phyloP scores from a whole-genome alignment of 2,888 invertebrate species.

The Chydorus sphaericus region DNA sequence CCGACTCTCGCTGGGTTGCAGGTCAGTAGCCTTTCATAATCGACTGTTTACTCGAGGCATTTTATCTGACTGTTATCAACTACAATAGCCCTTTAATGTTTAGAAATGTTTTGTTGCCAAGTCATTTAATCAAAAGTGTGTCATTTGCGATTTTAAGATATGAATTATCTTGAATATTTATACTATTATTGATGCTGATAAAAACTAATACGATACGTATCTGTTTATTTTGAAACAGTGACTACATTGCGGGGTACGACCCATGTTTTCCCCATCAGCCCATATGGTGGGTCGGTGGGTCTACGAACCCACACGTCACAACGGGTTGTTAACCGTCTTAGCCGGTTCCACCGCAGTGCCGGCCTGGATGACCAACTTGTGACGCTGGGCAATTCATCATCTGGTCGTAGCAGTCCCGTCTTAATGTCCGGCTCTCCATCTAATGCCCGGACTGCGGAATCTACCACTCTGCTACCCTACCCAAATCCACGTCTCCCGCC shows the following conservation, averaged over 20 bases:
- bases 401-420: conserved; percentile 52
- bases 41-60: too few relatives aligned
- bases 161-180: too few relatives aligned
- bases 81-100: too few relatives aligned
- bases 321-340: conserved; percentile 83
- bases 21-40: too few relatives aligned
- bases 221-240: too few relatives aligned
- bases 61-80: too few relatives aligned
- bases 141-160: too few relatives aligned
- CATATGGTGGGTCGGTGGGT: conserved; percentile 84
- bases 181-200: too few relatives aligned
- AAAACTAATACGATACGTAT: too few relatives aligned
- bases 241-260: conserved; percentile 92
- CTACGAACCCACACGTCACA: conserved; percentile 88
- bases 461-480: conserved; percentile 39
- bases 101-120: too few relatives aligned
- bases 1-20: conserved; percentile 95
- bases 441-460: conserved; percentile 18
- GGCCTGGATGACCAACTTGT: conserved; percentile 52
- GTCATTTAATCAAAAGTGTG: too few relatives aligned
- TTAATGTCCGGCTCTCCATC: conserved; percentile 30
- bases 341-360: conserved; percentile 89
- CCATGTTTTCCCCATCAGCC: conserved; percentile 91
- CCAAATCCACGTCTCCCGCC: conserved; percentile 83
- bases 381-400: too few relatives aligned